Conservation (phyloP, 2,113 vertebrate species). For the Thunnus thynnus region DNA sequence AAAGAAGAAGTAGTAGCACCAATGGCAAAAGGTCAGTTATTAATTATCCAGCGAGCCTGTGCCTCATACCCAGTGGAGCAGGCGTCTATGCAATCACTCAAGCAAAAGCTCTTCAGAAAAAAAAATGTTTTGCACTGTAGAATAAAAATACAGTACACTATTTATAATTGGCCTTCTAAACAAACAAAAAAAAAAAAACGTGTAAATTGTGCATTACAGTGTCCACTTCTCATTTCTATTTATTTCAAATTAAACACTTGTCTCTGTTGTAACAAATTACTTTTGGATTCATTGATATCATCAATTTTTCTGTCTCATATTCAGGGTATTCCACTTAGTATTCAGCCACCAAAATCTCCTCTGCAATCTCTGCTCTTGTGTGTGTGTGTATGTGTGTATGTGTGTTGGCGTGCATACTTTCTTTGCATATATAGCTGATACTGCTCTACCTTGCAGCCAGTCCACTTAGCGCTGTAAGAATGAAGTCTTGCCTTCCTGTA, state of each 20-base stretch:
- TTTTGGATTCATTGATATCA: background rate
- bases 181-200: background rate
- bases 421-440: background rate
- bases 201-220: background rate
- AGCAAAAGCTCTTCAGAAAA: conserved; percentile 24
- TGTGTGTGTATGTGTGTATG: background rate
- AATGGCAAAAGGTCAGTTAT: conserved; percentile 22
- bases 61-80: conserved; percentile 23
- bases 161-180: conserved; percentile 13
- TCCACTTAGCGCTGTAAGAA: conserved; percentile 23
- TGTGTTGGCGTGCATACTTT: background rate
- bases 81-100: conserved; percentile 38
- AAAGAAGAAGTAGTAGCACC: conserved; percentile 3
- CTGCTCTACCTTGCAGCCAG: conserved; percentile 16
- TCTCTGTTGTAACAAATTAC: background rate
- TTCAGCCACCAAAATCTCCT: background rate
- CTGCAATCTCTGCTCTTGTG: background rate
- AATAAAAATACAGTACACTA: conserved; percentile 20
- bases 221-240: background rate
- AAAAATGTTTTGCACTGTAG: background rate
- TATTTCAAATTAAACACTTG: background rate
- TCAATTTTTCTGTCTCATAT: background rate
- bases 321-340: background rate
- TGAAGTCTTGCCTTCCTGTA: conserved; percentile 43
- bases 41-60: conserved; percentile 33